A percentile compares a stretch with the other conserved stretches of the same genome.
These are phyloP conservation scores for Aurelia coerulea DNA, from an alignment of 30 jellyfish, hydroid and myxozoan genomes.

Conservation along the genomic window DNA sequence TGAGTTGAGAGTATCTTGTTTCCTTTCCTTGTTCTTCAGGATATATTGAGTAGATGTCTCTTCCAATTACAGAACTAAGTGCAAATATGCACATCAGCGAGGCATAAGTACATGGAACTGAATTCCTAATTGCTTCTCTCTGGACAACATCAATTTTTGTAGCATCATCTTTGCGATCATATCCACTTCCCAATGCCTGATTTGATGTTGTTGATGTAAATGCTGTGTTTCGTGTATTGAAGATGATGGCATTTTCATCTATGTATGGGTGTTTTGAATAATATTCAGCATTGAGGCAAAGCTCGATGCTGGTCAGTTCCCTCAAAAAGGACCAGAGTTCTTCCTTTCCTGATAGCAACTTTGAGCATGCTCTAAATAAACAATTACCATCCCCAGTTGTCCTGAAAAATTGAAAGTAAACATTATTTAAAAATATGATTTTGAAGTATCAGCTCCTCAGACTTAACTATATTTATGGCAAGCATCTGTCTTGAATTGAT, in stretches of 20 bases:
- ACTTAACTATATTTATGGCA: no score
- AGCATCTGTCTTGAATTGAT: no score
- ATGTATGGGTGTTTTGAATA: constrained; percentile 28
- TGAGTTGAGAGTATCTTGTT: not conserved
- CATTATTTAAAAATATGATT: no score
- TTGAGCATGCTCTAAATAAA: constrained; percentile 33
- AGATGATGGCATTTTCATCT: not conserved
- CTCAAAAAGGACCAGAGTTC: constrained; percentile 35
- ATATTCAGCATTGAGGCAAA: constrained; percentile 11
- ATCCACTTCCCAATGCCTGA: constrained; percentile 20
- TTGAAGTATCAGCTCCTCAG: no score
- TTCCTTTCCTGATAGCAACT: constrained; percentile 17
- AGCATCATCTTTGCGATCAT: not conserved
- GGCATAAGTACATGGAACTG: not conserved
- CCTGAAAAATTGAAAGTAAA: no score
- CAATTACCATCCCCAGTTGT: constrained; percentile 28
- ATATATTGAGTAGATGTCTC: not conserved
- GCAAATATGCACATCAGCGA: constrained; percentile 25
- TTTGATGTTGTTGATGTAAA: not conserved
- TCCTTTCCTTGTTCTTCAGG: constrained; percentile 22
- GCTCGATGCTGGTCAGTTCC: constrained; percentile 28
- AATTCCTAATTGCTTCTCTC: constrained; percentile 11
- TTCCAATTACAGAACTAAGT: constrained; percentile 20
- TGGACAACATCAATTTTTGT: not conserved
- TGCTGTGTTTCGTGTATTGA: constrained; percentile 12